A percentile compares a stretch with the other conserved stretches of the same genome.
Evolutionary conservation across 2,888 invertebrate genomes (phyloP).

Genomic region (Choristoneura rosaceana): DNA sequence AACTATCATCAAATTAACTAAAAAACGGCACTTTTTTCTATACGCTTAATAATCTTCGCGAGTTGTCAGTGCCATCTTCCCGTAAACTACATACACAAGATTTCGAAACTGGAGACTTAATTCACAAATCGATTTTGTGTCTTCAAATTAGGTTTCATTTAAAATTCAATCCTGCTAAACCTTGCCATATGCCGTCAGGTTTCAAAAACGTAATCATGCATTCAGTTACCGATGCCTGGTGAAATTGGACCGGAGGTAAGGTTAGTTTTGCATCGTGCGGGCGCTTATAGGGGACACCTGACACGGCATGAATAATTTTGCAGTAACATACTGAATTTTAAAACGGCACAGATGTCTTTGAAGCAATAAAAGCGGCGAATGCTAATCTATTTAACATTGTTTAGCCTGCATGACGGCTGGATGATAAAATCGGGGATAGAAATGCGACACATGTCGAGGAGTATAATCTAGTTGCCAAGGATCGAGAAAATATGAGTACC

Average conservation of each 20-base stretch:
- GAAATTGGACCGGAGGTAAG: slow-evolving; percentile 50
- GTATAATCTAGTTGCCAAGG: background rate
- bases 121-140: background rate
- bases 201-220: slow-evolving; percentile 41
- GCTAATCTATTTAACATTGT: slow-evolving; percentile 50
- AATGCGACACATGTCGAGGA: slow-evolving; percentile 18
- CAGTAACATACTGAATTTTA: slow-evolving; percentile 73
- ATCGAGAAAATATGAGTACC: background rate
- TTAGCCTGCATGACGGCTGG: slow-evolving; percentile 45
- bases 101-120: background rate
- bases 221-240: slow-evolving; percentile 51
- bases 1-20: no score
- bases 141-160: background rate
- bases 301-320: slow-evolving; percentile 78
- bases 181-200: slow-evolving; percentile 25
- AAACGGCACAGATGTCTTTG: slow-evolving; percentile 69
- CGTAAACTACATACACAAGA: background rate
- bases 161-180: slow-evolving; percentile 2
- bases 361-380: slow-evolving; percentile 62
- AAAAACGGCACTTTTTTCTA: no score
- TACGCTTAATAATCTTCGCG: no score
- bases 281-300: slow-evolving; percentile 71
- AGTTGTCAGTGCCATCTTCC: no score
- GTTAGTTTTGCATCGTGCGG: slow-evolving; percentile 63
- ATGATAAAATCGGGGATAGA: slow-evolving; percentile 16